Evolutionary conservation across 1,140 invertebrate species (phyloP).

Genomic region (Fopius arisanus): DNA sequence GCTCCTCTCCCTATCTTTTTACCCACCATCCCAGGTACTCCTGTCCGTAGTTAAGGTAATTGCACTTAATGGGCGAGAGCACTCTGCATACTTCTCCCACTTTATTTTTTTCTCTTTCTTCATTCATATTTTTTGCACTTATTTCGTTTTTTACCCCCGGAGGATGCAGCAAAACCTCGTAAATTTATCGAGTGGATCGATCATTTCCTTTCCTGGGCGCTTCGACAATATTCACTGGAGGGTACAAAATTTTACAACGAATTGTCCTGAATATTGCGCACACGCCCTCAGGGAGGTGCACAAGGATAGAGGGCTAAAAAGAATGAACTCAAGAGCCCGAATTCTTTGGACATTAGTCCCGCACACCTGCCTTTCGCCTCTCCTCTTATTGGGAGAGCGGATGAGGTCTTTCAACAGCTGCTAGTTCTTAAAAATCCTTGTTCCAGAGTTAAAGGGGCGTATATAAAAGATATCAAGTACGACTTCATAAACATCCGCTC

Average conservation of each 20-base stretch:
- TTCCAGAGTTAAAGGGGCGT: background rate
- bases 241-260: background rate
- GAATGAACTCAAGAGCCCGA: background rate
- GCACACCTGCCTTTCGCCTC: background rate
- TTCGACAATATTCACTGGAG: background rate
- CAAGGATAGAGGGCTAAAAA: conserved; percentile 27
- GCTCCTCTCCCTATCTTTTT: background rate
- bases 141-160: background rate
- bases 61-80: conserved; percentile 25
- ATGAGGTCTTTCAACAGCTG: conserved; percentile 12
- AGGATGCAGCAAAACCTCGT: background rate
- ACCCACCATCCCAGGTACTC: background rate
- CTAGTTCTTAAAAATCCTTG: background rate
- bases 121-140: conserved; percentile 9
- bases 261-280: background rate
- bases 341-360: conserved; percentile 1
- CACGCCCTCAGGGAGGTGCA: conserved; percentile 22
- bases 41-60: conserved; percentile 21
- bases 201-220: conserved; percentile 6
- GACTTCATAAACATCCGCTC: background rate
- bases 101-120: conserved; percentile 13
- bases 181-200: conserved; percentile 15
- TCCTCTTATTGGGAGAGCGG: background rate
- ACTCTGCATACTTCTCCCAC: conserved; percentile 19
- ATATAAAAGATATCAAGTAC: background rate